These are phyloP conservation scores for Sialia sialis DNA, from an alignment of 2,113 vertebrate species.

Conservation along the genomic window DNA sequence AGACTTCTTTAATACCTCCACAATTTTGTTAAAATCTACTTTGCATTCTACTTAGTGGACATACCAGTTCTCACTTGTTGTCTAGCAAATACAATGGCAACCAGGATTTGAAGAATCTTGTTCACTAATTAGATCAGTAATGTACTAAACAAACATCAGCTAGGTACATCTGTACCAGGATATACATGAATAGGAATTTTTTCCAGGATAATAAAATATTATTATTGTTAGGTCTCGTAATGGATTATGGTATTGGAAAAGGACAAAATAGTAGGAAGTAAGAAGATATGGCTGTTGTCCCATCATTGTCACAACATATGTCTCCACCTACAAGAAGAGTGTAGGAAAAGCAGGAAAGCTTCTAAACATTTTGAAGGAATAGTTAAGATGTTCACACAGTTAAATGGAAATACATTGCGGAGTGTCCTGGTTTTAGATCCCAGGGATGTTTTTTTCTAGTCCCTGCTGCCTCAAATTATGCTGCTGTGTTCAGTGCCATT, in stretches of 20 bases:
- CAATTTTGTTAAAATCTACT: not conserved
- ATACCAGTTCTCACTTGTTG: not conserved
- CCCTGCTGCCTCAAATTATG: not conserved
- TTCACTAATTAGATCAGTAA: not conserved
- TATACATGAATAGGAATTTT: not conserved
- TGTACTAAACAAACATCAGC: not conserved
- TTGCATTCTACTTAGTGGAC: not conserved
- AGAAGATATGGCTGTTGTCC: not conserved
- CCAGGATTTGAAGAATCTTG: rapidly evolving
- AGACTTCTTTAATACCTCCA: not conserved
- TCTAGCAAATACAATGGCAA: not conserved
- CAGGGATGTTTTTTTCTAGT: not conserved
- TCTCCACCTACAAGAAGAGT: no score
- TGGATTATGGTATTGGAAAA: not conserved
- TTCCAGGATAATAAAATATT: not conserved
- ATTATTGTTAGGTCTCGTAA: not conserved
- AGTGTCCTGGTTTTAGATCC: not conserved
- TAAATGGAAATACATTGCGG: not conserved
- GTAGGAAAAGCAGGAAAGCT: not conserved
- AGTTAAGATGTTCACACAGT: not conserved
- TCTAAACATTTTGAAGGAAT: not conserved
- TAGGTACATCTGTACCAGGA: not conserved
- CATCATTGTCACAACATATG: rapidly evolving
- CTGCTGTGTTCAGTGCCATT: not conserved
- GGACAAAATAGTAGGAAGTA: not conserved